A percentile compares a stretch with the other conserved stretches of the same genome.
Conservation (phyloP, 1,140 invertebrate species). For the Temnothorax nylanderi region DNA sequence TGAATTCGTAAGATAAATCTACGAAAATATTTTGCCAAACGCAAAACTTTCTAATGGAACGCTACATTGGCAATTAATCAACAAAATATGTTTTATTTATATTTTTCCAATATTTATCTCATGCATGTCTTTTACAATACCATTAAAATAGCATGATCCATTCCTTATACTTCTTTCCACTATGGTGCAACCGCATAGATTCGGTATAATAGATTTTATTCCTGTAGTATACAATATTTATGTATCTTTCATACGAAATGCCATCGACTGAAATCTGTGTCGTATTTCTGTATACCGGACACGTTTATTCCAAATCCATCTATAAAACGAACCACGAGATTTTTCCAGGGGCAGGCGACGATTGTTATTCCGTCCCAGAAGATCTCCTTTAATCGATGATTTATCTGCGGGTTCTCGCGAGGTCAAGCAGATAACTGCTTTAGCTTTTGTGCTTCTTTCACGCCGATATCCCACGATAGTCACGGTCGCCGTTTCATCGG, state of each 20-base stretch:
- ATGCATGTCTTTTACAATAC: no score
- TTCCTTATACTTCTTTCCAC: not conserved
- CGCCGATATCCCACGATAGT: conserved; percentile 33
- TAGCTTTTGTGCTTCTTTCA: conserved; percentile 32
- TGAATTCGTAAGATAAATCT: not conserved
- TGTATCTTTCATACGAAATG: conserved; percentile 22
- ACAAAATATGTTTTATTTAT: not conserved
- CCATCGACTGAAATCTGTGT: conserved; percentile 3
- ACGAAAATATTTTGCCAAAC: not conserved
- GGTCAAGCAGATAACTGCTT: conserved; percentile 52
- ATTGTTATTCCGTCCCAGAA: conserved; percentile 44
- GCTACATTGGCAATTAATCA: not conserved
- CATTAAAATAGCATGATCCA: not conserved
- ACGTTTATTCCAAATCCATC: conserved; percentile 37
- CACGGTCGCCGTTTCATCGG: conserved; percentile 29
- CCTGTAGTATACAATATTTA: conserved; percentile 11
- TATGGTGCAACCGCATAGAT: not conserved
- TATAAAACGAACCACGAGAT: conserved; percentile 26
- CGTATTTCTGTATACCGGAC: conserved; percentile 13
- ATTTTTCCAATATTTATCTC: not conserved
- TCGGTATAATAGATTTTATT: not conserved
- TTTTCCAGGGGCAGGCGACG: not conserved
- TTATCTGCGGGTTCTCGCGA: conserved; percentile 44
- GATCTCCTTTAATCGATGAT: conserved; percentile 46
- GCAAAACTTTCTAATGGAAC: not conserved